Base-by-base conservation (phyloP, 2,113 vertebrate species). In the Onychostruthus taczanowskii region DNA sequence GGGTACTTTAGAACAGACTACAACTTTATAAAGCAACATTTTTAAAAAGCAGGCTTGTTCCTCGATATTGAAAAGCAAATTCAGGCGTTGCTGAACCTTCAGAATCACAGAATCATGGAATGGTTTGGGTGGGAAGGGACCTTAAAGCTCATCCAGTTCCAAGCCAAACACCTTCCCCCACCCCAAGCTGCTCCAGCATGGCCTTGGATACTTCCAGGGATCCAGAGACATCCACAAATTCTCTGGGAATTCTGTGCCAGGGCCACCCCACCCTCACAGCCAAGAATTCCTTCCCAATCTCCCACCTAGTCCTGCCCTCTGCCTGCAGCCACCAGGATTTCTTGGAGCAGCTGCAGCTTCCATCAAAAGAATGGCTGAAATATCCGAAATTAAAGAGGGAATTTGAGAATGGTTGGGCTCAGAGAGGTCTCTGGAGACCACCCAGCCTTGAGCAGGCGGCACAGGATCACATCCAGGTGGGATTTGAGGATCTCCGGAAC, bases 11-110 rank as follows among this genome's bases (percentile, higher is more conserved):
- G 41, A 82, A 14, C 16, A 44, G 47, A 31, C 0, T 35, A 63
- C 8, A 10, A 6, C 16, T 53, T 24, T 1, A 8, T 16, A 43
- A 35, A 50, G 15, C 8, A 26, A 0, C 0, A 2, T 10, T 64
- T 61, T 47, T 10, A 2, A 15, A 43, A 53, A 73, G 44, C 0
- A 49, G 50, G 14, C 55, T 75, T 33, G 55, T 7, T 84, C 69
- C 37, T 87, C 18, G 3, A 11, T 47, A 3, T 0, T 24, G 28
- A 39, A 50, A 84, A 84, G 11, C 21, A 44, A 70, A 59, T 52
- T 30, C 6, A 17, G 23, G n/a, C 4, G 9, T 4, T 44, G 88
- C 39, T 70, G n/a, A 66, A 1, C 27, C 49, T 74, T 30, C 58
- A 13, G 2, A 2, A 16, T 13, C 58, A 10, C 59, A 19, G 0